Percentiles rank a stretch among this genome's conserved stretches.
Conservation (phyloP, 2,797 vertebrate genomes). For the Poliocrania exsul region DNA sequence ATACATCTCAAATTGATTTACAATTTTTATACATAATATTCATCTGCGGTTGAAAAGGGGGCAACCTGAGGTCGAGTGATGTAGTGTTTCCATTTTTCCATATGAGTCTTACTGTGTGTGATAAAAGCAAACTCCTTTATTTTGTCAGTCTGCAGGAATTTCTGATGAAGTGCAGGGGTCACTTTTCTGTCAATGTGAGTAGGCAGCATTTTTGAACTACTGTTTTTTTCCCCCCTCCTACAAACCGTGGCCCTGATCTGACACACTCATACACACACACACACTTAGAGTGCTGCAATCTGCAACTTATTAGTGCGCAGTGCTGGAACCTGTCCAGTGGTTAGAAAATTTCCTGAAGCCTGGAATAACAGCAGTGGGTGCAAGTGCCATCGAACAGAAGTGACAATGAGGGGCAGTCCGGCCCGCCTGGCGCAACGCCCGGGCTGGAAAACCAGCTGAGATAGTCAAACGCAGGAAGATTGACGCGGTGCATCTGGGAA, state of each 20-base stretch:
- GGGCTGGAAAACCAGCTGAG: slow-evolving; percentile 76
- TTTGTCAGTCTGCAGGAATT: slow-evolving; percentile 83
- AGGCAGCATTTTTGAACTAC: slow-evolving; percentile 82
- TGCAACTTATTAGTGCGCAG: slow-evolving; percentile 92
- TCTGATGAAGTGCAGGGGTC: slow-evolving; percentile 90
- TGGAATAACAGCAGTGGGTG: slow-evolving; percentile 78
- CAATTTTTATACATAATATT: slow-evolving; percentile 79
- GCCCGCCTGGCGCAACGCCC: slow-evolving; percentile 70
- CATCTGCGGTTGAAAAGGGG: slow-evolving; percentile 83
- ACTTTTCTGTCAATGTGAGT: slow-evolving; percentile 81
- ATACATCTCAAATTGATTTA: slow-evolving; percentile 83
- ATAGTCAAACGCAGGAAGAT: slow-evolving; percentile 55
- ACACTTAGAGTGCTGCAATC: slow-evolving; percentile 80
- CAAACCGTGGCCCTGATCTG: slow-evolving; percentile 80
- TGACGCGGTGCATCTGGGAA: slow-evolving; percentile 58
- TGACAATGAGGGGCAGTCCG: slow-evolving; percentile 76
- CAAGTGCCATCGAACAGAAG: slow-evolving; percentile 76
- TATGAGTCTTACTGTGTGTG: slow-evolving; percentile 83
- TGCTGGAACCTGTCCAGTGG: slow-evolving; percentile 87
- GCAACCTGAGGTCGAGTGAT: slow-evolving; percentile 89
- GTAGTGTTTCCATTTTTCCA: slow-evolving; percentile 91
- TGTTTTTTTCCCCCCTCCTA: slow-evolving; percentile 41
- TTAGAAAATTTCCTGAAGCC: slow-evolving; percentile 80
- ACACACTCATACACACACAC: slow-evolving; percentile 77
- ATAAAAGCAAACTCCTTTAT: slow-evolving; percentile 86